Evolutionary conservation across 2,113 vertebrate genomes (phyloP), one percentile per base, ranked within the genome.

Genomic region (Ammodytes dubius): DNA sequence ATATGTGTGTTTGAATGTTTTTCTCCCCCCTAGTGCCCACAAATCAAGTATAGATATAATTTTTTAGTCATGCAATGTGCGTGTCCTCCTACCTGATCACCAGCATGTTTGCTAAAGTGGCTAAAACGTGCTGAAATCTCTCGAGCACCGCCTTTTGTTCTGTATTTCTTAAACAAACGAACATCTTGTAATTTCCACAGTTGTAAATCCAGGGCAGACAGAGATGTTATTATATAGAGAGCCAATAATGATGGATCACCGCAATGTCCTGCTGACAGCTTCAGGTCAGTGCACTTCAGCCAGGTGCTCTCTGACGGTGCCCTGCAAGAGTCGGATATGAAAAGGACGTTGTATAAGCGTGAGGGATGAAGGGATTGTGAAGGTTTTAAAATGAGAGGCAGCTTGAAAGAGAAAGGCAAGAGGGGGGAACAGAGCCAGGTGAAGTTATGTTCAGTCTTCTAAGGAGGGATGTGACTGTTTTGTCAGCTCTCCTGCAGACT

Each of bases 401-500:
- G 83, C 61, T 84, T 89, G 69, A 92, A 84, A 87, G 71, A 85
- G 79, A 76, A 65, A 46, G 65, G 63, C 56, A 77, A 43, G 37
- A 37, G 39, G 89, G 74, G 81, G 64, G 79, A 81, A 80, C 78
- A 65, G 52, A 88, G 68, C 27, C 82, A 89, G 83, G 84, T 86
- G 87, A 88, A 85, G 89, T 83, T 79, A 52, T 77, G 77, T 81
- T 88, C 69, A 61, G 79, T 82, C 80, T 86, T 88, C 75, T 82
- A 81, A 86, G 79, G 85, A 89, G 50, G 81, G 53, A 78, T 79
- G 79, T 57, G 80, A 69, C 66, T 78, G 86, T 89, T 89, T 86
- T 90, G 91, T 90, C 84, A 84, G 86, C 77, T 88, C 82, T 88
- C 82, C 83, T 85, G 50, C 85, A 87, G 85, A 81, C 84, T 56